A percentile compares a stretch with the other conserved stretches of the same genome.
Conservation (phyloP, 2,797 vertebrate genomes). For the Phyllotis vaccarum region DNA sequence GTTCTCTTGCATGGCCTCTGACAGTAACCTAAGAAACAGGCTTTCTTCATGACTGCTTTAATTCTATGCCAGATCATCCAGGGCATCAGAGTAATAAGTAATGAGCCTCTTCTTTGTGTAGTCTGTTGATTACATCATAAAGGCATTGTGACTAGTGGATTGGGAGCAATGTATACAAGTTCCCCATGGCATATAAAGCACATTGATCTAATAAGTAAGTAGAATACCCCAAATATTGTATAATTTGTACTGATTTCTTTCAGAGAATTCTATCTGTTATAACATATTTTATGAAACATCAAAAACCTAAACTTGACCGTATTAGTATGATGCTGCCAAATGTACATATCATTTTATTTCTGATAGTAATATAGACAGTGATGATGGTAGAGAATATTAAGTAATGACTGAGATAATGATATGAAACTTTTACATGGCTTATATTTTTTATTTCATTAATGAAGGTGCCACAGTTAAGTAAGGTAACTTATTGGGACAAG, state of each 20-base stretch:
- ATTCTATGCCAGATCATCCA: not conserved
- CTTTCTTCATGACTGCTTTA: not conserved
- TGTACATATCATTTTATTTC: not conserved
- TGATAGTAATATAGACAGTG: not conserved
- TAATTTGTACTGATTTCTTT: not conserved
- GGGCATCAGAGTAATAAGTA: not conserved
- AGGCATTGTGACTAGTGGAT: not conserved
- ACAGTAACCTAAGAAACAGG: not conserved
- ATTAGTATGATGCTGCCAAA: not conserved
- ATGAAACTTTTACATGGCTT: not conserved
- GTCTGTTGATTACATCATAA: not conserved
- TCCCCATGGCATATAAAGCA: not conserved
- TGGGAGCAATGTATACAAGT: not conserved
- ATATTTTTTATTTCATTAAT: not conserved
- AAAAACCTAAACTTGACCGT: not conserved
- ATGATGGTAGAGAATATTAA: not conserved
- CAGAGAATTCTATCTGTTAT: not conserved
- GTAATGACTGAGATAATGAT: not conserved
- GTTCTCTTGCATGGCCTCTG: not conserved
- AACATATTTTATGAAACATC: not conserved
- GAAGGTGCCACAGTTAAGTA: not conserved
- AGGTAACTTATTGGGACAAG: not conserved
- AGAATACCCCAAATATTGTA: not conserved
- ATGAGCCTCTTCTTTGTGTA: not conserved
- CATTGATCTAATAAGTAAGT: not conserved